Evolutionary conservation across 2,888 invertebrate genomes (phyloP).

Genomic region (Neria commutata): DNA sequence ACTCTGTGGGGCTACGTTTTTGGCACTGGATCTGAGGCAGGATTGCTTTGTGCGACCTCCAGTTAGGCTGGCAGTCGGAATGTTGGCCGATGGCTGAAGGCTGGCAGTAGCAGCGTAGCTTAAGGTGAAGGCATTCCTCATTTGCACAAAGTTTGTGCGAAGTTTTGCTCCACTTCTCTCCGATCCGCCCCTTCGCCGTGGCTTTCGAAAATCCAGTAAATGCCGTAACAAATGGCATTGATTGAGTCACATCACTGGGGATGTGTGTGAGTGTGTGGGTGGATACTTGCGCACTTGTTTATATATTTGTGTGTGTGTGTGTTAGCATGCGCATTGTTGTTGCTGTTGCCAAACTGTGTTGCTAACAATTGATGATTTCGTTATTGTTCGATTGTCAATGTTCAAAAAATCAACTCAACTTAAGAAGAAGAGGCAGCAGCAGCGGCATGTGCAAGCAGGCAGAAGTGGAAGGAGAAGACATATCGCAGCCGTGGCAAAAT

Average conservation of each 20-base stretch:
- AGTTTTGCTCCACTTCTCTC: too few species aligned
- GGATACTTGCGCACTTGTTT: neutral
- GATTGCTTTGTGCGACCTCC: too few species aligned
- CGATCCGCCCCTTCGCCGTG: too few species aligned
- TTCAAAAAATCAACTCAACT: slow-evolving; percentile 49
- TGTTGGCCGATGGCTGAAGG: too few species aligned
- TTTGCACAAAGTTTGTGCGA: too few species aligned
- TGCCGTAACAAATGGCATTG: slow-evolving; percentile 51
- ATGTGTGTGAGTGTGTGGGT: neutral
- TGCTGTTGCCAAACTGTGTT: slow-evolving; percentile 12
- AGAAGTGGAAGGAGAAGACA: neutral
- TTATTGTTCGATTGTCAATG: slow-evolving; percentile 58
- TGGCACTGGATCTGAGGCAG: too few species aligned
- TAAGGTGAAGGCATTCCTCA: too few species aligned
- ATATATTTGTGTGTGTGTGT: neutral
- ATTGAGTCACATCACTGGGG: slow-evolving; percentile 53
- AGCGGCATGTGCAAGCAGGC: neutral
- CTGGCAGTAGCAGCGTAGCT: too few species aligned
- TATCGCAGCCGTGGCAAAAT: too few species aligned
- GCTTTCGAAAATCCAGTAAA: neutral
- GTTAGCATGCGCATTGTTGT: slow-evolving; percentile 8
- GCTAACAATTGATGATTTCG: slow-evolving; percentile 51
- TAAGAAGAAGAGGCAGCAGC: neutral
- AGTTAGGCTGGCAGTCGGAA: too few species aligned
- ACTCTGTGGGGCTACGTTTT: too few species aligned